Evolutionary conservation across 2,797 vertebrate species (phyloP), one percentile per base, ranked within the genome.

Genomic region (Microchirus variegatus): DNA sequence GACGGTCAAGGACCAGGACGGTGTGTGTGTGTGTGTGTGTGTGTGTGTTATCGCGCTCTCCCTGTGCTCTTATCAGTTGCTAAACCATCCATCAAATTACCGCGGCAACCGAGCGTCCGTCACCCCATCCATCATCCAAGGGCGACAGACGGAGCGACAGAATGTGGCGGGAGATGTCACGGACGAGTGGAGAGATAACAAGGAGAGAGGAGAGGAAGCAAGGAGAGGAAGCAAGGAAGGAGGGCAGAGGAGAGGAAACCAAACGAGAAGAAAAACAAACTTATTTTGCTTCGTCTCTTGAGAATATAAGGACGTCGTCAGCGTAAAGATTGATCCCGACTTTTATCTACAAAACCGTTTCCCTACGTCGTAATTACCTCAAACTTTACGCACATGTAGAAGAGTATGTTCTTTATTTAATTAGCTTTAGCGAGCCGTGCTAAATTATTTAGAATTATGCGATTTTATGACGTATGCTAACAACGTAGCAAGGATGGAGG

Each of bases 61-160:
- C n/a, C 38, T 0, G 46, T 35, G 3, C 75, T 61, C 46, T 36
- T 81, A 84, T 83, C 78, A 70, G 67, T 78, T 84, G 75, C 82
- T 87, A 87, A 90, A 87, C 83, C 85, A 87, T 88, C 89, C 81
- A 87, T 89, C 87, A 89, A 87, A 90, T 87, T 81, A 80, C 83
- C 52, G 82, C 78, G 71, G 84, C 84, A 87, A 82, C 87, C 53
- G 40, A 83, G 85, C 75, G 58, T 83, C 87, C 83, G 70, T 85
- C 77, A 63, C 56, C 81, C 60, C 83, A 87, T 89, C 86, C 86
- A 85, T 90, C 89, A 89, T 88, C 82, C 83, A 82, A 87, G 78
- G 86, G 76, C 80, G 75, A 80, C 77, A 83, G 78, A 80, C 68
- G 48, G 70, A 82, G 78, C 70, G 59, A 71, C 64, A 54, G 72